Evolutionary conservation across 2,888 invertebrate species (phyloP).

Genomic region (Eupithecia subumbrata): DNA sequence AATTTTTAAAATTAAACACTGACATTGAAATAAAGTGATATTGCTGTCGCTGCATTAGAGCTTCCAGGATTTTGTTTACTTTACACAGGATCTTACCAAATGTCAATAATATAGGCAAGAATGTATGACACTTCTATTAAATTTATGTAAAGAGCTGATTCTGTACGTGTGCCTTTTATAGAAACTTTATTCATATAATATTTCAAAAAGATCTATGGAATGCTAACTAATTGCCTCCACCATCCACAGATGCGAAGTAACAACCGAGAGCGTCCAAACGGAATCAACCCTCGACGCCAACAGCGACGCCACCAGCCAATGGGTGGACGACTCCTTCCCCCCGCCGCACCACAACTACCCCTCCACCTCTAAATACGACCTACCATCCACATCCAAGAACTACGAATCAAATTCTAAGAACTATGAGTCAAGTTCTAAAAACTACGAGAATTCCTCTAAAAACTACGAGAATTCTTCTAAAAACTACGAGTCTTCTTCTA

Average conservation of each 20-base stretch:
- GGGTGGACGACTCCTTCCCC: conserved; percentile 82
- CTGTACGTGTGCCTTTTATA: too few relatives aligned
- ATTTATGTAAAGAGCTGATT: too few relatives aligned
- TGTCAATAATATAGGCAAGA: too few relatives aligned
- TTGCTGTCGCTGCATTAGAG: too few relatives aligned
- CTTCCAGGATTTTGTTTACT: too few relatives aligned
- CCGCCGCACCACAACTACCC: conserved; percentile 67
- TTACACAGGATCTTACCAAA: too few relatives aligned
- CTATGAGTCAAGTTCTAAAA: conserved; percentile 64
- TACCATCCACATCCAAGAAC: conserved; percentile 70
- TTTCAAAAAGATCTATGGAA: too few relatives aligned
- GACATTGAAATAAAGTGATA: too few relatives aligned
- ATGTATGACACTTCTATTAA: too few relatives aligned
- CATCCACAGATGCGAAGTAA: conserved; percentile 44
- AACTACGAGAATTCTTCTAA: conserved; percentile 69
- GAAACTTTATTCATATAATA: too few relatives aligned
- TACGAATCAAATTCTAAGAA: conserved; percentile 70
- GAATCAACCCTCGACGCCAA: conserved; percentile 69
- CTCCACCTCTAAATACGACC: conserved; percentile 65
- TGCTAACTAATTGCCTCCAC: too few relatives aligned
- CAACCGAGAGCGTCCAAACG: conserved; percentile 57
- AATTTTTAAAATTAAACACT: too few relatives aligned
- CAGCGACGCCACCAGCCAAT: conserved; percentile 79
- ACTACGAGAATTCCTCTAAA: conserved; percentile 44
- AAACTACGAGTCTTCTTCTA: conserved; percentile 49